Percentiles rank a stretch among this genome's conserved stretches.
These are phyloP conservation scores for Lepidurus packardi DNA, from an alignment of 1,140 invertebrate genomes.

Conservation along the genomic window DNA sequence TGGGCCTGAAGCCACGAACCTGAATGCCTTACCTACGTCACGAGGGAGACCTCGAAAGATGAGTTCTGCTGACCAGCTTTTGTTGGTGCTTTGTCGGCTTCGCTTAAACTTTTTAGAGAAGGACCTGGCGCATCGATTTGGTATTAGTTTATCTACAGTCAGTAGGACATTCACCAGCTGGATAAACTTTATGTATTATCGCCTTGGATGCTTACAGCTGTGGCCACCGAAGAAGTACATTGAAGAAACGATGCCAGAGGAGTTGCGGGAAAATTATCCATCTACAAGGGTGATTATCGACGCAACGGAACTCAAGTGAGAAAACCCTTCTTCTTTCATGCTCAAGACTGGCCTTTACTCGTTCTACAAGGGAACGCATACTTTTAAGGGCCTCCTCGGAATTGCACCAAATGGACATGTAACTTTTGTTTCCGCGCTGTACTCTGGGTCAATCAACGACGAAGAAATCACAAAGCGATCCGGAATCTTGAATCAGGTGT, in stretches of 20 bases:
- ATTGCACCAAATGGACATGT: slow-evolving; percentile 25
- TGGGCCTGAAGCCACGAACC: neutral
- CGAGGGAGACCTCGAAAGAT: slow-evolving; percentile 20
- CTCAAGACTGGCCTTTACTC: neutral
- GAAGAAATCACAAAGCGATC: slow-evolving; percentile 23
- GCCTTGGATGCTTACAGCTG: slow-evolving; percentile 16
- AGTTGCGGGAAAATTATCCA: slow-evolving; percentile 20
- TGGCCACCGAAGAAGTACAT: slow-evolving; percentile 20
- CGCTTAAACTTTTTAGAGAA: neutral
- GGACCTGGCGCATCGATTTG: slow-evolving; percentile 27
- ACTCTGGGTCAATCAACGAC: slow-evolving; percentile 12
- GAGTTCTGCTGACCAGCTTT: slow-evolving; percentile 11
- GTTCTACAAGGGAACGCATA: slow-evolving; percentile 22
- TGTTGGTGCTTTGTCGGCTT: slow-evolving; percentile 26
- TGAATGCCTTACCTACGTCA: neutral
- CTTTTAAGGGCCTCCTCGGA: slow-evolving; percentile 11
- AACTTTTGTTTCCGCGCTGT: slow-evolving; percentile 24
- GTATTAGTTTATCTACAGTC: slow-evolving; percentile 9
- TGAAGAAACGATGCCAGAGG: slow-evolving; percentile 27
- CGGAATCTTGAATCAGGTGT: slow-evolving; percentile 22
- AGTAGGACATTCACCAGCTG: slow-evolving; percentile 25
- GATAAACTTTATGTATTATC: slow-evolving; percentile 25
- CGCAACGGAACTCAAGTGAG: neutral
- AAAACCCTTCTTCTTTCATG: slow-evolving; percentile 21
- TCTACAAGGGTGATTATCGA: neutral